Percentiles rank a stretch among this genome's conserved stretches.
Conservation (phyloP, 2,888 invertebrate genomes). For the Microdon myrmicae region DNA sequence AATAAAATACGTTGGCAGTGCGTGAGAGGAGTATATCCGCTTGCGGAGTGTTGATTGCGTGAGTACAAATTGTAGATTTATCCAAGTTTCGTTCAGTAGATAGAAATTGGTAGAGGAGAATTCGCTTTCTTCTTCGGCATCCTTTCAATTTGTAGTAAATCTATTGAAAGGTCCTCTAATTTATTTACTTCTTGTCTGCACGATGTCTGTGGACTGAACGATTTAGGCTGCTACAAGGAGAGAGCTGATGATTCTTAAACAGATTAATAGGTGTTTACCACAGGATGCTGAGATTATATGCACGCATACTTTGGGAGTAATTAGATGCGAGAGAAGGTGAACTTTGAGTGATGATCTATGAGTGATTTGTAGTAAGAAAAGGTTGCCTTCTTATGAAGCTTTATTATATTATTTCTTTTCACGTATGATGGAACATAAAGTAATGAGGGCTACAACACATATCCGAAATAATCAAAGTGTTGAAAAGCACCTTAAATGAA, state of each 20-base stretch:
- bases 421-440: too few relatives aligned
- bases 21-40: constrained; percentile 45
- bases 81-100: constrained; percentile 31
- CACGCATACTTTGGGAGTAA: constrained; percentile 21
- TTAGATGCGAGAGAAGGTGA: constrained; percentile 7
- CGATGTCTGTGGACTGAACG: neutral
- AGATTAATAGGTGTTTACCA: constrained; percentile 45
- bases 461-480: too few relatives aligned
- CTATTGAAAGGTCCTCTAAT: constrained; percentile 44
- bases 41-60: constrained; percentile 52
- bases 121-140: constrained; percentile 31
- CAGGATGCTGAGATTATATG: constrained; percentile 43
- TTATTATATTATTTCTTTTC: too few relatives aligned
- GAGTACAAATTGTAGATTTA: constrained; percentile 52
- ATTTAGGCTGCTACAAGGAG: constrained; percentile 1
- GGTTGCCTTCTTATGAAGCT: too few relatives aligned
- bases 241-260: constrained; percentile 37
- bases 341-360: neutral
- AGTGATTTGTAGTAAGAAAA: constrained; percentile 5
- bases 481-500: too few relatives aligned
- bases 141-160: constrained; percentile 51
- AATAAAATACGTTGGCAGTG: constrained; percentile 42
- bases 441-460: too few relatives aligned
- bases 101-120: constrained; percentile 2
- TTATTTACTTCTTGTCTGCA: constrained; percentile 28